phyloP scores from a whole-genome alignment of 2,797 vertebrate species.

The Sebastiscus albofasciatus region DNA sequence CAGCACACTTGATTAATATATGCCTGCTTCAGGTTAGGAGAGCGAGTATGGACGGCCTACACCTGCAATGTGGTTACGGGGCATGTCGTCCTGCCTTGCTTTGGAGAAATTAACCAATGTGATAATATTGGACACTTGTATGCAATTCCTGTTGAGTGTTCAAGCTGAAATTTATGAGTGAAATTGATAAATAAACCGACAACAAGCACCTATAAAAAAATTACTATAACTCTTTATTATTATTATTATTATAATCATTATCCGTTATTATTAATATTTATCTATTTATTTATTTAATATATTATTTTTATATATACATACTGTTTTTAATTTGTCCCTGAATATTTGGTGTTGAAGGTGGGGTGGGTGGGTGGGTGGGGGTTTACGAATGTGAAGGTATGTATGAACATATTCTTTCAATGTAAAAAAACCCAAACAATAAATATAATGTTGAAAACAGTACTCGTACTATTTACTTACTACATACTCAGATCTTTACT shows the following conservation, averaged over 20 bases:
- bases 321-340: too few species aligned
- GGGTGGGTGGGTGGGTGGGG: rapidly evolving
- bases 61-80: not conserved
- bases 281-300: too few species aligned
- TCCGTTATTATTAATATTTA: too few species aligned
- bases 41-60: not conserved
- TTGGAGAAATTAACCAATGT: not conserved
- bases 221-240: not conserved
- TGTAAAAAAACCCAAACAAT: not conserved
- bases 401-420: not conserved
- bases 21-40: not conserved
- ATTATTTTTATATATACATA: too few species aligned
- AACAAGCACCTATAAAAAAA: not conserved
- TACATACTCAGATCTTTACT: not conserved
- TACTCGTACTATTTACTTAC: not conserved
- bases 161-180: too few species aligned
- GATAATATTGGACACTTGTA: not conserved
- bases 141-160: too few species aligned
- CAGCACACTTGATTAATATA: not conserved
- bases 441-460: not conserved
- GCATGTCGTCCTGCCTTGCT: not conserved
- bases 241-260: not conserved
- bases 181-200: not conserved
- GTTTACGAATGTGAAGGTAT: too few species aligned
- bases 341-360: rapidly evolving